phyloP scores from a whole-genome alignment of 2,797 vertebrate genomes.

The Brachyrhaphis roseni region DNA sequence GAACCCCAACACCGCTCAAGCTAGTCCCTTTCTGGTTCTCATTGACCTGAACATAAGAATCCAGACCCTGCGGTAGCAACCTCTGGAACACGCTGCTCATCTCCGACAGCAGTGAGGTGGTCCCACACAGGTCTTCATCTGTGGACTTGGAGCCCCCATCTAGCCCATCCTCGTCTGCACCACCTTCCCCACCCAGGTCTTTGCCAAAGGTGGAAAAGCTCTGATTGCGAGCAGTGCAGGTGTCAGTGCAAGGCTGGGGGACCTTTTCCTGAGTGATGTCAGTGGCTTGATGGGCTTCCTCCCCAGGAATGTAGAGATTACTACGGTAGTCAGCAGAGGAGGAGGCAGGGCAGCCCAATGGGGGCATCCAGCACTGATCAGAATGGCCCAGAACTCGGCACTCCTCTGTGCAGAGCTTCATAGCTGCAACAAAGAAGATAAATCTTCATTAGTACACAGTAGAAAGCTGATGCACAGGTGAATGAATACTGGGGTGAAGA shows the following conservation, averaged over 20 bases:
- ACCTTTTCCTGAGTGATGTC: slow-evolving; percentile 79
- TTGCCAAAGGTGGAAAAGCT: slow-evolving; percentile 98
- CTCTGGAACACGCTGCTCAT: slow-evolving; percentile 98
- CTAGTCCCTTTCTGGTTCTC: slow-evolving; percentile 82
- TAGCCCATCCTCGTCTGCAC: slow-evolving; percentile 77
- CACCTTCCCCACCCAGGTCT: slow-evolving; percentile 73
- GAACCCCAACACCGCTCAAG: slow-evolving; percentile 64
- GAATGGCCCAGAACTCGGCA: slow-evolving; percentile 96
- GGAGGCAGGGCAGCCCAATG: slow-evolving; percentile 84
- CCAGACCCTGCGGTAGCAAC: slow-evolving; percentile 89
- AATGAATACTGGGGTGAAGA: too few species aligned
- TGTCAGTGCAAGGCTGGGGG: slow-evolving; percentile 80
- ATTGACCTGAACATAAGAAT: slow-evolving; percentile 84
- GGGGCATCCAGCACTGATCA: slow-evolving; percentile 99
- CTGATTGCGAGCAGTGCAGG: slow-evolving; percentile 85
- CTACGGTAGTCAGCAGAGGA: slow-evolving; percentile 91
- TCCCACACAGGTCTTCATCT: slow-evolving; percentile 83
- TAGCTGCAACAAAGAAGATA: slow-evolving; percentile 77
- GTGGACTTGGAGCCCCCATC: slow-evolving; percentile 67
- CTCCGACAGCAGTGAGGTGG: slow-evolving; percentile 91
- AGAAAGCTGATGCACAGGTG: background rate
- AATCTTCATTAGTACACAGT: slow-evolving; percentile 12
- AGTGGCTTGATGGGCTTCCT: slow-evolving; percentile 79
- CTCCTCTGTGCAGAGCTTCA: slow-evolving; percentile 95
- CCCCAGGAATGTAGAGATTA: slow-evolving; percentile 96